Percentiles rank a stretch among this genome's conserved stretches.
phyloP scores from a whole-genome alignment of 2,888 invertebrate genomes.

The Drosophila tanythrix region DNA sequence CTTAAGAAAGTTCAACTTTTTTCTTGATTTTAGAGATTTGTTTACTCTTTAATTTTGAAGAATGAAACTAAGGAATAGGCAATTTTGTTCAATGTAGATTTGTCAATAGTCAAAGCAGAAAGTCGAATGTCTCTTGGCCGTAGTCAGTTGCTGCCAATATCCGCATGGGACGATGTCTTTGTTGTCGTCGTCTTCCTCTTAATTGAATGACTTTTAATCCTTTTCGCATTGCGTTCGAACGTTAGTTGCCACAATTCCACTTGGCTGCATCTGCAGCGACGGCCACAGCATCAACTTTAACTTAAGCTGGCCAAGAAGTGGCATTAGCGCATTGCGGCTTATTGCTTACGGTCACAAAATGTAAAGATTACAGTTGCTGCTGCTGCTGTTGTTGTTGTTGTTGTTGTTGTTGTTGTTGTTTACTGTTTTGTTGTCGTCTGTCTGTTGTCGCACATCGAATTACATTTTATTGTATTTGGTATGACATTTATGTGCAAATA shows the following conservation, averaged over 20 bases:
- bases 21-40: not conserved
- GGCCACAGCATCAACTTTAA: slow-evolving; percentile 5
- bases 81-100: slow-evolving; percentile 6
- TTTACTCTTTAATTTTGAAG: not conserved
- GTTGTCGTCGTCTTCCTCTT: slow-evolving; percentile 55
- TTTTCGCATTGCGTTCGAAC: slow-evolving; percentile 81
- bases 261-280: slow-evolving; percentile 42
- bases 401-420: slow-evolving; percentile 29
- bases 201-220: slow-evolving; percentile 81
- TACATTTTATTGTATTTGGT: slow-evolving; percentile 77
- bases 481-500: slow-evolving; percentile 82
- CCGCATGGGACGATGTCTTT: slow-evolving; percentile 44
- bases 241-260: slow-evolving; percentile 70
- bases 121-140: slow-evolving; percentile 15
- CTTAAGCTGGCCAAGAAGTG: slow-evolving; percentile 45
- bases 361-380: slow-evolving; percentile 6
- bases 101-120: slow-evolving; percentile 41
- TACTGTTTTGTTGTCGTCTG: slow-evolving; percentile 18
- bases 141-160: slow-evolving; percentile 36
- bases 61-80: not conserved
- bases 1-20: not conserved
- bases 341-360: slow-evolving; percentile 66
- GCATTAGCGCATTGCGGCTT: slow-evolving; percentile 75
- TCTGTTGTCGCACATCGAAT: slow-evolving; percentile 65
- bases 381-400: slow-evolving; percentile 20